A percentile compares a stretch with the other conserved stretches of the same genome.
These are phyloP conservation scores for Cuculus canorus DNA, from an alignment of 2,797 vertebrate species.

Conservation along the genomic window DNA sequence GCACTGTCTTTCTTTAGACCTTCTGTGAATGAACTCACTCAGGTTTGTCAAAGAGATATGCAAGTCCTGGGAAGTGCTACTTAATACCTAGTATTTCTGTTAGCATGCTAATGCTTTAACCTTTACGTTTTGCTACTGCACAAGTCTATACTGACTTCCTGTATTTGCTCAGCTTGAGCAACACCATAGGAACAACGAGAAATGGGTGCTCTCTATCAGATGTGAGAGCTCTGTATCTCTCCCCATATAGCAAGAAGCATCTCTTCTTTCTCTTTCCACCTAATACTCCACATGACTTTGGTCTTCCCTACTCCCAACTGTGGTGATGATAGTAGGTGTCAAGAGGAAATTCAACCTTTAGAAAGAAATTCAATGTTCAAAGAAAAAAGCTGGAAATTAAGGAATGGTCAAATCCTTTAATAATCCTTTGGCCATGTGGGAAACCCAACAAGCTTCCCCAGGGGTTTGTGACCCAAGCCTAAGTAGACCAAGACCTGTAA, in stretches of 20 bases:
- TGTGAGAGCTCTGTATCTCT: not conserved
- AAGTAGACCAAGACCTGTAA: not conserved
- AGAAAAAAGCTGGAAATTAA: not conserved
- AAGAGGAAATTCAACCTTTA: not conserved
- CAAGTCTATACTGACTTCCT: not conserved
- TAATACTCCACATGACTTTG: not conserved
- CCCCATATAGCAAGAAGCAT: too few relatives aligned
- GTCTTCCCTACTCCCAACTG: not conserved
- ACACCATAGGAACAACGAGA: not conserved
- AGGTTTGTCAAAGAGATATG: not conserved
- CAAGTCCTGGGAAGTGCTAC: not conserved
- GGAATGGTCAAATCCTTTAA: not conserved
- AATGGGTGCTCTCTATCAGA: not conserved
- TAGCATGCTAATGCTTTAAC: not conserved
- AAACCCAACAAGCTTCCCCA: not conserved
- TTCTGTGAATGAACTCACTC: not conserved
- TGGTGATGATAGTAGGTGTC: not conserved
- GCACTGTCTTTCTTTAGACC: not conserved
- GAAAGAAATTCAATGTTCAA: not conserved
- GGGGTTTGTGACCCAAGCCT: not conserved
- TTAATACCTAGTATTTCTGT: not conserved
- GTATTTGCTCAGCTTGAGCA: not conserved
- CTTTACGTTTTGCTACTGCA: not conserved
- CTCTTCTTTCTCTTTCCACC: not conserved
- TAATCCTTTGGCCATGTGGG: not conserved